A percentile compares a stretch with the other conserved stretches of the same genome.
phyloP scores from a whole-genome alignment of 2,888 invertebrate species.

The Branchellion lobata region DNA sequence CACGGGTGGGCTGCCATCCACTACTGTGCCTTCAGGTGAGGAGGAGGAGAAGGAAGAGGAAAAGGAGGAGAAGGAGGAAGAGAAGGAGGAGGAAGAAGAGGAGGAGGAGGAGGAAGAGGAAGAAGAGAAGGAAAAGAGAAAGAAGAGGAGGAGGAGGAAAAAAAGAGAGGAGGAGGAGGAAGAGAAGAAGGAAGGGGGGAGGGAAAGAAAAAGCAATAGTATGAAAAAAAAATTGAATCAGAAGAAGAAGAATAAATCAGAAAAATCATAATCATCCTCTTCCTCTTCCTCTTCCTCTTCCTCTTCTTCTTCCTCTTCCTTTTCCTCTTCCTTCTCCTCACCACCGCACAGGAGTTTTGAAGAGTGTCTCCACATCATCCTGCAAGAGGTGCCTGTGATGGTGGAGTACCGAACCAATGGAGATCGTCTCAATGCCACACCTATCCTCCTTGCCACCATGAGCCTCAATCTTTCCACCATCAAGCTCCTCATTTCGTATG shows the following conservation, averaged over 20 bases:
- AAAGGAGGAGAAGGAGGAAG: background rate
- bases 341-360: conserved; percentile 27
- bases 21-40: conserved; percentile 35
- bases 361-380: conserved; percentile 24
- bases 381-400: conserved; percentile 30
- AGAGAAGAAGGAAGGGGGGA: no score
- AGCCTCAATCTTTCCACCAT: conserved; percentile 31
- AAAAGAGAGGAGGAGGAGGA: no score
- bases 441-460: conserved; percentile 35
- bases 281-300: no score
- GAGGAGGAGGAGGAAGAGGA: background rate
- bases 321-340: no score
- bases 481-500: conserved; percentile 16
- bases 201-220: no score
- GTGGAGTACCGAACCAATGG: conserved; percentile 33
- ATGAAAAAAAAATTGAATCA: no score
- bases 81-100: background rate
- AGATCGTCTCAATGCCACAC: conserved; percentile 24
- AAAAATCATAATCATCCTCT: no score
- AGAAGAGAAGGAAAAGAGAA: no score
- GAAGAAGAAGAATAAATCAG: no score
- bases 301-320: no score
- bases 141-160: no score
- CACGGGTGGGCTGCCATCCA: conserved; percentile 39
- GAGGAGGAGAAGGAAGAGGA: background rate